Conservation (phyloP, 2,888 invertebrate genomes). For the Xylocampa areola region DNA sequence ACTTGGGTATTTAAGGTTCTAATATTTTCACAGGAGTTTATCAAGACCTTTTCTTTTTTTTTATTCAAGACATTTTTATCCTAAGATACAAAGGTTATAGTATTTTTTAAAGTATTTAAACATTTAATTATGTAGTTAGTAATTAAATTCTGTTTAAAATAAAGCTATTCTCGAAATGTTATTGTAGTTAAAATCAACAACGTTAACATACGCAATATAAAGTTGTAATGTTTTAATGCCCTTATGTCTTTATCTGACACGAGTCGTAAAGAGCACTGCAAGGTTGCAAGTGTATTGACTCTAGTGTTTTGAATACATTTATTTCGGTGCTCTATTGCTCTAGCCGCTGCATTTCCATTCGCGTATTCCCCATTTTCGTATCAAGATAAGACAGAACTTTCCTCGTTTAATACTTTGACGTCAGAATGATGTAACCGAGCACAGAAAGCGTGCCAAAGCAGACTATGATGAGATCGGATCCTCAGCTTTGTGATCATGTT, state of each 20-base stretch:
- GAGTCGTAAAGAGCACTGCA: conserved; percentile 87
- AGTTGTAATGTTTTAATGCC: conserved; percentile 83
- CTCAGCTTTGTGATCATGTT: conserved; percentile 57
- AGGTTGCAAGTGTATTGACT: conserved; percentile 89
- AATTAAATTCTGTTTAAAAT: conserved; percentile 8
- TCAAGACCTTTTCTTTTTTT: too few species aligned
- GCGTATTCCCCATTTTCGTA: conserved; percentile 65
- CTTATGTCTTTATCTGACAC: conserved; percentile 87
- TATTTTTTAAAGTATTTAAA: too few species aligned
- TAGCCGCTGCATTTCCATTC: conserved; percentile 76
- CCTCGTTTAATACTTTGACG: conserved; percentile 79
- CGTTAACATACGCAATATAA: conserved; percentile 69
- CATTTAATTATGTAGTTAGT: too few species aligned
- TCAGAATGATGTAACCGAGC: conserved; percentile 83
- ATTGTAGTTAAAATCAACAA: conserved; percentile 51
- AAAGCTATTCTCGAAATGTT: conserved; percentile 24
- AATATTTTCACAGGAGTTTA: too few species aligned
- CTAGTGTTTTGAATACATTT: conserved; percentile 85
- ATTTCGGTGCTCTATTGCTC: conserved; percentile 81
- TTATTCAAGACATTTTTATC: too few species aligned
- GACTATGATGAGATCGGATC: conserved; percentile 67
- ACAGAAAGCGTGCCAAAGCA: conserved; percentile 79
- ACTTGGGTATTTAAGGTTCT: too few species aligned
- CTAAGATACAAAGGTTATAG: too few species aligned
- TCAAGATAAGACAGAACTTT: conserved; percentile 71